phyloP scores from a whole-genome alignment of 1,140 invertebrate species.

The Pseudomyrmex pallidus region DNA sequence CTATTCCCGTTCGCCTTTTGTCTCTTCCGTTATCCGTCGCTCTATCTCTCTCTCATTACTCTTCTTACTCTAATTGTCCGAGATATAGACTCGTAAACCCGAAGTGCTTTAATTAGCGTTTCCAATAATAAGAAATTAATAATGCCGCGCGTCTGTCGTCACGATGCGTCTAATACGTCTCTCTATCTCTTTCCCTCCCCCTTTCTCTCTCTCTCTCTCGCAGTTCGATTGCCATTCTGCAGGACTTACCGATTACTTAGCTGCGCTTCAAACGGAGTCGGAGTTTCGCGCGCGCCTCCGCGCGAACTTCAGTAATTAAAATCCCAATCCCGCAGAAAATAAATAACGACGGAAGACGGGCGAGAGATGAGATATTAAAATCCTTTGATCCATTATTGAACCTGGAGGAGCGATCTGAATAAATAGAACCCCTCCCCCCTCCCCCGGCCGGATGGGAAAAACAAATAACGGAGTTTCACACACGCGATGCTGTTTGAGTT shows the following conservation, averaged over 20 bases:
- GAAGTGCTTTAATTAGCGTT: neutral
- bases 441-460: constrained; percentile 7
- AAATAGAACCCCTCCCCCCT: neutral
- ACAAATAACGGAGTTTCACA: constrained; percentile 54
- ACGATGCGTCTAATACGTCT: constrained; percentile 6
- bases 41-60: neutral
- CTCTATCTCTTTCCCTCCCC: no score
- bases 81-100: neutral
- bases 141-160: constrained; percentile 5
- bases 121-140: neutral
- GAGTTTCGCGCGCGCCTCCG: constrained; percentile 22
- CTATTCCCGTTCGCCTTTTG: neutral
- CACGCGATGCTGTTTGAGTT: constrained; percentile 45
- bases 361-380: constrained; percentile 42
- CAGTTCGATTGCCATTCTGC: neutral
- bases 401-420: constrained; percentile 37
- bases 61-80: constrained; percentile 5
- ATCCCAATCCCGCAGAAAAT: constrained; percentile 48
- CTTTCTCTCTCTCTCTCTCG: no score
- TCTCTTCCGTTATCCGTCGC: neutral
- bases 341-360: constrained; percentile 34
- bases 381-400: constrained; percentile 50
- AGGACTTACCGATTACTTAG: constrained; percentile 26
- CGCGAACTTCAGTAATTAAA: constrained; percentile 54
- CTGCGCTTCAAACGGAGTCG: constrained; percentile 18